Percentiles rank a stretch among this genome's conserved stretches.
phyloP scores from a whole-genome alignment of 2,888 invertebrate genomes.

The Tenodera sinensis region DNA sequence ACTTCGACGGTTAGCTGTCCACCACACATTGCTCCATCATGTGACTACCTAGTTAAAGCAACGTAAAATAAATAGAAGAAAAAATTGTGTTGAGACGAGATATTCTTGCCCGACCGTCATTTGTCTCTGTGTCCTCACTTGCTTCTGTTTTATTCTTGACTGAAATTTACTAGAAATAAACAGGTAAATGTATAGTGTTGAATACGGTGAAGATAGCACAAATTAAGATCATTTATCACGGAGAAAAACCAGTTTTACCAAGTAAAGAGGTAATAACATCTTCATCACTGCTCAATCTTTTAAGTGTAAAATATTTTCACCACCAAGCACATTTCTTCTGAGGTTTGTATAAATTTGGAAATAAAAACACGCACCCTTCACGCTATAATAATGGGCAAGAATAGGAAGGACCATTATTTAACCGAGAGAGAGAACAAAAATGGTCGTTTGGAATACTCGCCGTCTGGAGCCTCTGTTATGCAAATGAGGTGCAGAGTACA shows the following conservation, averaged over 20 bases:
- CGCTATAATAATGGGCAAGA: neutral
- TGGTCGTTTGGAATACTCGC: neutral
- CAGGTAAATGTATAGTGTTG: neutral
- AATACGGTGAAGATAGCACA: neutral
- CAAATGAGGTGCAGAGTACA: neutral
- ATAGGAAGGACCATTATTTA: neutral
- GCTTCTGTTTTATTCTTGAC: too few relatives aligned
- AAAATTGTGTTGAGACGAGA: too few relatives aligned
- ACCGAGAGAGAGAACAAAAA: neutral
- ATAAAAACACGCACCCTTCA: neutral
- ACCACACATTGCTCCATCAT: too few relatives aligned
- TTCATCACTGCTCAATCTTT: neutral
- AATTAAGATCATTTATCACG: neutral
- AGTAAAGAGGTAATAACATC: neutral
- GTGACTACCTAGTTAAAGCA: too few relatives aligned
- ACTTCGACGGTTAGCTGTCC: too few relatives aligned
- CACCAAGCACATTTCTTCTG: neutral
- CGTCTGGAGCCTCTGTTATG: neutral
- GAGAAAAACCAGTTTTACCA: neutral
- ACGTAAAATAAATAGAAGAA: too few relatives aligned
- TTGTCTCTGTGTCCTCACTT: too few relatives aligned
- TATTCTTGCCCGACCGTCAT: too few relatives aligned
- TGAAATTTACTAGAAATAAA: neutral
- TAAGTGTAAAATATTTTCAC: neutral
- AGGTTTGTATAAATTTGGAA: neutral